Conservation (phyloP, 2,113 vertebrate species). For the Tragelaphus strepsiceros region DNA sequence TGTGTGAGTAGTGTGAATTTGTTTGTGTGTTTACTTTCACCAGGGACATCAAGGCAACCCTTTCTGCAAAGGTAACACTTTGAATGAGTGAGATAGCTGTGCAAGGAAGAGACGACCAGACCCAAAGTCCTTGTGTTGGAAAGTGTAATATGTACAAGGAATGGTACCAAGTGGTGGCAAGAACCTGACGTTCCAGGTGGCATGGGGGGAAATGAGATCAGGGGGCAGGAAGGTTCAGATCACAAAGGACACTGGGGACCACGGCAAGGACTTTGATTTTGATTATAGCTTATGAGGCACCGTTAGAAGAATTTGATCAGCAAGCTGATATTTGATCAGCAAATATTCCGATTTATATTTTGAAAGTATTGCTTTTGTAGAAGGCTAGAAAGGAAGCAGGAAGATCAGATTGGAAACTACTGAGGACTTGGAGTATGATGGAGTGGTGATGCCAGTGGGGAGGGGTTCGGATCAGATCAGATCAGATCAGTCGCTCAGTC, state of each 20-base stretch:
- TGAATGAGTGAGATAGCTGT: background rate
- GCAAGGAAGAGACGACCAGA: background rate
- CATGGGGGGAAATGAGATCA: background rate
- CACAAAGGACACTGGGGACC: background rate
- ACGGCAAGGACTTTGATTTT: background rate
- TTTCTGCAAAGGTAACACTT: background rate
- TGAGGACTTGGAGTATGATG: background rate
- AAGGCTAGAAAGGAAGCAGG: background rate
- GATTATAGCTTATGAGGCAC: background rate
- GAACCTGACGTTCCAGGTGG: background rate
- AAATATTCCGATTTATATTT: background rate
- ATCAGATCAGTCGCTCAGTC: too few relatives aligned
- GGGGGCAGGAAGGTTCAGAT: too few relatives aligned
- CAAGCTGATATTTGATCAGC: background rate
- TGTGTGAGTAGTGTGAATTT: background rate
- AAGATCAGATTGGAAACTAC: background rate
- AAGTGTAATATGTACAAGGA: background rate
- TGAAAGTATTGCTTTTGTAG: background rate
- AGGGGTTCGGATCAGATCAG: background rate
- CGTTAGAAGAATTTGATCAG: background rate
- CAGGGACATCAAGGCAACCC: background rate
- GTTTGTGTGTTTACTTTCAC: background rate
- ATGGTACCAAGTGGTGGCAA: too few relatives aligned
- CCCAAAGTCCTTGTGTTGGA: background rate
- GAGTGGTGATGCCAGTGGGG: accelerated